Base-by-base conservation (phyloP, 2,113 vertebrate species). In the Colistium nudipinnis region DNA sequence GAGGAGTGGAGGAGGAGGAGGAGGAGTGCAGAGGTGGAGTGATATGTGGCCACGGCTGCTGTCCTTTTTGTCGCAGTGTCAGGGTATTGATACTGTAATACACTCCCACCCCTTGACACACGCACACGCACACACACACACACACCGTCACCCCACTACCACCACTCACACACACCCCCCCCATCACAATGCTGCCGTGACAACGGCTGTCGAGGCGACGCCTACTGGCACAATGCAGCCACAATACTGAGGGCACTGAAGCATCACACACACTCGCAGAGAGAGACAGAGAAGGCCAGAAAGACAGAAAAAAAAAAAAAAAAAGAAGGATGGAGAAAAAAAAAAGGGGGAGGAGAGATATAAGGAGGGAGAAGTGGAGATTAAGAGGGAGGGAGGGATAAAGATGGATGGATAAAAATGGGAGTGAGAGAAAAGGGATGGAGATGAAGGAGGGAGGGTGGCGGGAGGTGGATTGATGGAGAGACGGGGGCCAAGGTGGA, bases 41-140 rank as follows among this genome's bases (percentile, higher is more conserved):
- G 91, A 92, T 89, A 89, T 88, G 88, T 89, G 87, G 90, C 87
- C 85, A 82, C 78, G 89, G 79, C 88, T 89, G 91, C 90, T 92
- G 90, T 92, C 91, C 91, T 92, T 93, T 91, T 93, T 93, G 92
- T 93, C 91, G 92, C 92, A 93, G 92, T 93, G 92, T 92, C 91
- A 93, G 90, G 78, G 91, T 92, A 92, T 92, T 92, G 91, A 93
- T 93, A 93, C 92, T 92, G 92, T 92, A 92, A 91, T 90, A 87
- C 90, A 88, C 87, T 60, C 84, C 78, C 66, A 67, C 52, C 51
- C 70, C 22, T 36, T 43, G 38, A 31, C 27, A 7, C 57, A 17
- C 63, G 9, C 28, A 41, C 68, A 31, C 74, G 39, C 24, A 33
- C 54, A 31, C 70, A 48, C 74, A 55, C 66, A 56, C 57, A 38